A percentile compares a stretch with the other conserved stretches of the same genome.
These are phyloP conservation scores for Alauda arvensis DNA, from an alignment of 2,797 vertebrate species.

Conservation along the genomic window DNA sequence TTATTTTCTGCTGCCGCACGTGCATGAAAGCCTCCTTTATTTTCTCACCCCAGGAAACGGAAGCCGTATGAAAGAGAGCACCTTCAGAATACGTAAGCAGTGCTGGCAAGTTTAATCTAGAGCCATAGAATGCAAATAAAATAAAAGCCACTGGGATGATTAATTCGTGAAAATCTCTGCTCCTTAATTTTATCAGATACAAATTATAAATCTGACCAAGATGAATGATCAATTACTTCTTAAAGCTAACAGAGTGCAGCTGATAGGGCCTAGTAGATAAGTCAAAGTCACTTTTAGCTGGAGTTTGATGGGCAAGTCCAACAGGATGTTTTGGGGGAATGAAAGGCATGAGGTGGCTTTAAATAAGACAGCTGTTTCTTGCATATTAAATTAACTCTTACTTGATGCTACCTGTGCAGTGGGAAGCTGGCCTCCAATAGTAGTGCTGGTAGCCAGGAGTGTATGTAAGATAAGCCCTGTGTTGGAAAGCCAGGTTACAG, in stretches of 20 bases:
- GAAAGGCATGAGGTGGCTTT: not conserved
- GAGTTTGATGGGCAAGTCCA: not conserved
- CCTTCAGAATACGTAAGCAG: not conserved
- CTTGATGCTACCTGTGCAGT: not conserved
- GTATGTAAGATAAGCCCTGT: not conserved
- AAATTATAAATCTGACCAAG: not conserved
- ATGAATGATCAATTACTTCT: not conserved
- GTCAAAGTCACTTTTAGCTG: not conserved
- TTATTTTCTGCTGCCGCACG: not conserved
- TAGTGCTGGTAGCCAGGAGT: not conserved
- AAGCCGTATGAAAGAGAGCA: not conserved
- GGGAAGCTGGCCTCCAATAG: not conserved
- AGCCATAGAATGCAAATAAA: not conserved
- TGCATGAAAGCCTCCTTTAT: conserved; percentile 29
- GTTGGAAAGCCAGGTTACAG: not conserved
- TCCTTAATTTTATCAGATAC: not conserved
- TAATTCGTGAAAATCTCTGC: not conserved
- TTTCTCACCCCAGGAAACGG: not conserved
- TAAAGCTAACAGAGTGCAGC: not conserved
- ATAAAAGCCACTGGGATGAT: not conserved
- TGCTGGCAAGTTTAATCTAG: not conserved
- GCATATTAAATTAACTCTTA: not conserved
- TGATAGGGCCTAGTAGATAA: not conserved
- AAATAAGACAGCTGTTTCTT: not conserved
- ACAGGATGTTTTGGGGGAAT: not conserved